phyloP scores from a whole-genome alignment of 2,888 invertebrate species.

The Sarcophaga subvicina region DNA sequence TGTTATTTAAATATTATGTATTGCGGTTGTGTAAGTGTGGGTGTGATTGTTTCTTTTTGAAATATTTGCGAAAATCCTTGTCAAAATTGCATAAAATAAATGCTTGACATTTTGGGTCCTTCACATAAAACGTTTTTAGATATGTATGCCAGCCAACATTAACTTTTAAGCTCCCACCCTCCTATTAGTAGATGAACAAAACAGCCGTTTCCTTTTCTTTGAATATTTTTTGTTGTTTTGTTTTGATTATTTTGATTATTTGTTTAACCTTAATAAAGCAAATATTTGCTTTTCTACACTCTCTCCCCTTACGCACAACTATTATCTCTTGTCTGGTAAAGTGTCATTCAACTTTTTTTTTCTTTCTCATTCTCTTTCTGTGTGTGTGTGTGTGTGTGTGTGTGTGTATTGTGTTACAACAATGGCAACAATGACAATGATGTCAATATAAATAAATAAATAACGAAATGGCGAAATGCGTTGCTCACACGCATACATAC shows the following conservation, averaged over 20 bases:
- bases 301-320: not conserved
- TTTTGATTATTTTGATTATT: not conserved
- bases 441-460: not conserved
- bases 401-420: not conserved
- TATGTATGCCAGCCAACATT: constrained; percentile 15
- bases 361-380: not conserved
- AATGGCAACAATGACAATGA: not conserved
- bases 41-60: not conserved
- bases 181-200: not conserved
- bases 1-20: constrained; percentile 5
- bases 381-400: too few species aligned
- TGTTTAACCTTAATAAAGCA: constrained; percentile 5
- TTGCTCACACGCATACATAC: not conserved
- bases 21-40: not conserved
- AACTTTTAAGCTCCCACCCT: constrained; percentile 39
- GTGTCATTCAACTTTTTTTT: constrained; percentile 31
- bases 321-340: not conserved
- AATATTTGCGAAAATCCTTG: not conserved
- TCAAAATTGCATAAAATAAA: constrained; percentile 32
- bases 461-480: not conserved
- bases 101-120: constrained; percentile 25
- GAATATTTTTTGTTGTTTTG: not conserved
- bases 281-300: not conserved
- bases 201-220: not conserved
- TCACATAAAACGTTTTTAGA: constrained; percentile 3